Evolutionary conservation across 37 sponge, comb jelly and placozoan genomes (phyloP).

Genomic region (Bolinopsis microptera): DNA sequence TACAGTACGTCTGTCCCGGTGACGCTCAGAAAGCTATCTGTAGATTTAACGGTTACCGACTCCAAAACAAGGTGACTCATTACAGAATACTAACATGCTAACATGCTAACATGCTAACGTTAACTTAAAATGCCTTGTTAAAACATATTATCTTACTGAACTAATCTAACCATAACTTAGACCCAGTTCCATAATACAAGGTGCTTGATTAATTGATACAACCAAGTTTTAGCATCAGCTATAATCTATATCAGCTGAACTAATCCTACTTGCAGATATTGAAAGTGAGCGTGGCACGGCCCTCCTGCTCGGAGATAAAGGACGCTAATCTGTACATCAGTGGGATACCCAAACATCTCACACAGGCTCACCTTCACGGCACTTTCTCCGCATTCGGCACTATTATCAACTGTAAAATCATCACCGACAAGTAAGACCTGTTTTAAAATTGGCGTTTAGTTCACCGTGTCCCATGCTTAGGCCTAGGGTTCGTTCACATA

Average conservation of each 20-base stretch:
- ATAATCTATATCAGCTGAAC: no score
- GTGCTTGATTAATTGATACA: no score
- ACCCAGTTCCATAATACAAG: no score
- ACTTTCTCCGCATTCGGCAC: slow-evolving; percentile 78
- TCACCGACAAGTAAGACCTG: slow-evolving; percentile 67
- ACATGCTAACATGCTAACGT: no score
- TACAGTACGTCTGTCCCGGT: slow-evolving; percentile 63
- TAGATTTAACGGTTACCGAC: slow-evolving; percentile 73
- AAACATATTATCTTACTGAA: no score
- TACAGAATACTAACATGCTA: no score
- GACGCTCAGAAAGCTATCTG: slow-evolving; percentile 80
- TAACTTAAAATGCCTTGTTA: no score
- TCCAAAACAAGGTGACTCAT: slow-evolving; percentile 72
- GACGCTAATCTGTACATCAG: slow-evolving; percentile 91
- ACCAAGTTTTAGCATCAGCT: no score
- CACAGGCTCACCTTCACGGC: slow-evolving; percentile 71
- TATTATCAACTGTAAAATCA: slow-evolving; percentile 83
- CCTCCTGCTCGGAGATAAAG: slow-evolving; percentile 81
- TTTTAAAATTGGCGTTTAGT: background rate
- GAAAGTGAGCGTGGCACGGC: slow-evolving; percentile 91
- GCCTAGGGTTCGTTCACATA: no score
- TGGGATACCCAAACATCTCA: slow-evolving; percentile 75
- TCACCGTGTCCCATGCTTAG: no score
- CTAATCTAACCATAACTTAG: no score
- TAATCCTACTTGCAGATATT: no score